These are phyloP conservation scores for Hystrix brachyura DNA, from an alignment of 2,113 vertebrate species.

Conservation along the genomic window DNA sequence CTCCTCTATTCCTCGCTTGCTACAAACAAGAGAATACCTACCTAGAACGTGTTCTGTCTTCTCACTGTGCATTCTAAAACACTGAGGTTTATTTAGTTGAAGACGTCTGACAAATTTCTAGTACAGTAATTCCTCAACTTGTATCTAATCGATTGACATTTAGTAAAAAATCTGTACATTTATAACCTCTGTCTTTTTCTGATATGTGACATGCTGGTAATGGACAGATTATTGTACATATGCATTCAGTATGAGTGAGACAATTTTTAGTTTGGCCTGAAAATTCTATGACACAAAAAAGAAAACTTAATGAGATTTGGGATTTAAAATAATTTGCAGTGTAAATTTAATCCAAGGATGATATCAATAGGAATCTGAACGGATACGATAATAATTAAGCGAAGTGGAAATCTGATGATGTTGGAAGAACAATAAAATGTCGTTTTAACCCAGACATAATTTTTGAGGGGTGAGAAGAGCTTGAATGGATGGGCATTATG, in stretches of 20 bases:
- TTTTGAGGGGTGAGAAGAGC: constrained; percentile 17
- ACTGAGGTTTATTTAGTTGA: not conserved
- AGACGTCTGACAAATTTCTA: not conserved
- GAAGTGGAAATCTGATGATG: not conserved
- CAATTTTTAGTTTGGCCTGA: constrained; percentile 19
- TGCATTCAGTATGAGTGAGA: not conserved
- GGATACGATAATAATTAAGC: not conserved
- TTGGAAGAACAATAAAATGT: constrained; percentile 48
- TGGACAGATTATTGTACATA: not conserved
- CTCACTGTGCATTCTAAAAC: not conserved
- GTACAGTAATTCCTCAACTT: not conserved
- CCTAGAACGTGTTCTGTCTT: not conserved
- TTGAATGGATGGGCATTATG: not conserved
- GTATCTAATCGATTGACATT: not conserved
- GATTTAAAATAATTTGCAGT: constrained; percentile 65
- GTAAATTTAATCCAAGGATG: constrained; percentile 62
- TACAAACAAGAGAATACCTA: not conserved
- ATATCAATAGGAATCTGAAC: constrained; percentile 27
- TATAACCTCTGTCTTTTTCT: not conserved
- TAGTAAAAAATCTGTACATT: not conserved
- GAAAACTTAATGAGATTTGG: not conserved
- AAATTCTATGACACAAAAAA: constrained; percentile 7
- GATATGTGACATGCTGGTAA: not conserved
- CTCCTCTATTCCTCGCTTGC: not conserved
- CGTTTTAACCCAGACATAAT: constrained; percentile 29